Percentiles rank a stretch among this genome's conserved stretches.
Evolutionary conservation across 2,113 vertebrate species (phyloP).

Genomic region (Castor canadensis): DNA sequence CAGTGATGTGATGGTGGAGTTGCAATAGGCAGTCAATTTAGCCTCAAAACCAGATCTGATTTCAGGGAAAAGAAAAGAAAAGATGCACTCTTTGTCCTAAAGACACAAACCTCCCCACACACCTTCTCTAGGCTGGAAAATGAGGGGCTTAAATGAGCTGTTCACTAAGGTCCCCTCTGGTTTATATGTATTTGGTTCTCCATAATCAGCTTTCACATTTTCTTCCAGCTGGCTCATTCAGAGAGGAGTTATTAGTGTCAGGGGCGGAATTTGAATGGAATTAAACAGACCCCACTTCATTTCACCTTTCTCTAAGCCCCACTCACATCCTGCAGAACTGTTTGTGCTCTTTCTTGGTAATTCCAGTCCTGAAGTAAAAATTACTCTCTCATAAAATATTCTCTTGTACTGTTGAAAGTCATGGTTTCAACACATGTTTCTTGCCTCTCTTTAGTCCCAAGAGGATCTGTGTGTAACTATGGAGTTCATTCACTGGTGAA

Average conservation of each 20-base stretch:
- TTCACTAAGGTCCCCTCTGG: neutral
- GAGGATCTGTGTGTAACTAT: neutral
- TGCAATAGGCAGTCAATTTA: neutral
- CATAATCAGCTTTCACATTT: constrained; percentile 13
- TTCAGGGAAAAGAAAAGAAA: neutral
- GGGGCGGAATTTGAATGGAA: neutral
- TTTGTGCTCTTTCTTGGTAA: neutral
- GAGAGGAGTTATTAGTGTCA: constrained; percentile 34
- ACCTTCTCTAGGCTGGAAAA: neutral
- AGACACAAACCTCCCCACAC: neutral
- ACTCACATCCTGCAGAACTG: neutral
- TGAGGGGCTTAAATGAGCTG: neutral
- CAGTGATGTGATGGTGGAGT: neutral
- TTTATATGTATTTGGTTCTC: neutral
- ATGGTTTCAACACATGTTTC: neutral
- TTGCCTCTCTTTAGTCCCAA: neutral
- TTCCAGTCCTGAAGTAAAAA: constrained; percentile 47
- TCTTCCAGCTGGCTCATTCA: constrained; percentile 73
- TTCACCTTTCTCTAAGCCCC: neutral
- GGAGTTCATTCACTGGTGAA: constrained; percentile 1
- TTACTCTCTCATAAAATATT: neutral
- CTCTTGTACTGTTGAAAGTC: neutral
- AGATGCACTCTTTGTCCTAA: constrained; percentile 64
- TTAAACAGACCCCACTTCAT: neutral
- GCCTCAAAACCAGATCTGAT: constrained; percentile 18